A percentile compares a stretch with the other conserved stretches of the same genome.
phyloP scores from a whole-genome alignment of 2,113 vertebrate genomes.

The Barnardius zonarius region DNA sequence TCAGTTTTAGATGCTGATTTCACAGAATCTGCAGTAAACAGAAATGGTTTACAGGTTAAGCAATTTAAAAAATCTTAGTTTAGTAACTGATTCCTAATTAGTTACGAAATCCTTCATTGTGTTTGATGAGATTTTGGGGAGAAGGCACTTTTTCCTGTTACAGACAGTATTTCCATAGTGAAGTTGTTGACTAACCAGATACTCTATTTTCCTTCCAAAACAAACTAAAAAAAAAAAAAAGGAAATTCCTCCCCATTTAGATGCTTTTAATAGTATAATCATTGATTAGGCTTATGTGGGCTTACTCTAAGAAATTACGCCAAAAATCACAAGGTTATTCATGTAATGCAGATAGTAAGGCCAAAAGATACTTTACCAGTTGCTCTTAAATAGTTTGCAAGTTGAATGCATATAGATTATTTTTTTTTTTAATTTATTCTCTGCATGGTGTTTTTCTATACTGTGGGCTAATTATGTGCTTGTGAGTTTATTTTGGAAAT shows the following conservation, averaged over 20 bases:
- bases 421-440: neutral
- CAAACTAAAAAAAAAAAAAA: neutral
- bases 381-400: neutral
- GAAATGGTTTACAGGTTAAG: neutral
- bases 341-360: neutral
- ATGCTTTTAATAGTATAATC: neutral
- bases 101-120: neutral
- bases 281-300: neutral
- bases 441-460: accelerated
- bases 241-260: accelerated
- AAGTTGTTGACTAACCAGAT: neutral
- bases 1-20: neutral
- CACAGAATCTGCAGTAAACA: neutral
- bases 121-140: neutral
- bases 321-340: neutral
- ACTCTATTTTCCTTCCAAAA: neutral
- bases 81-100: neutral
- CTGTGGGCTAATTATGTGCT: neutral
- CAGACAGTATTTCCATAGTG: neutral
- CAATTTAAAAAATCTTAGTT: neutral
- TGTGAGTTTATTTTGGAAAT: neutral
- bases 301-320: neutral
- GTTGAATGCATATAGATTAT: neutral
- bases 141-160: neutral
- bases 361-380: neutral